phyloP scores from a whole-genome alignment of 2,113 vertebrate species.

The Narcine bancroftii region DNA sequence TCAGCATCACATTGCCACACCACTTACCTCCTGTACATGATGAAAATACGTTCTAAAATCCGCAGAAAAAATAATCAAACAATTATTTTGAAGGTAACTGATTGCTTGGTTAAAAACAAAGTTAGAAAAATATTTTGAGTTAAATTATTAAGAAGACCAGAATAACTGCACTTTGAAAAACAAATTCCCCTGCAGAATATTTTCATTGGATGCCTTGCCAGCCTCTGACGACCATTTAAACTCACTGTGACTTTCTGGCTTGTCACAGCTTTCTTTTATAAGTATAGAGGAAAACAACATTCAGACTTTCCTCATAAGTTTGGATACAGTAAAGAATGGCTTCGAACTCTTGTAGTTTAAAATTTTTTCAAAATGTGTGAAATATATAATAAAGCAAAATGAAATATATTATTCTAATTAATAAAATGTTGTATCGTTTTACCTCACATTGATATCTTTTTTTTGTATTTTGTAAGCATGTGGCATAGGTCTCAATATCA shows the following conservation, averaged over 20 bases:
- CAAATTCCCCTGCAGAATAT: background rate
- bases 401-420: background rate
- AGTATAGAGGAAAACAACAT: background rate
- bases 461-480: background rate
- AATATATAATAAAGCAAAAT: background rate
- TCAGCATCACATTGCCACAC: background rate
- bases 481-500: background rate
- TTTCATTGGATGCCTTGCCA: background rate
- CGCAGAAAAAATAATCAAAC: background rate
- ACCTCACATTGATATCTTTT: background rate
- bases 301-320: background rate
- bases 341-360: background rate
- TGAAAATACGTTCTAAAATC: background rate
- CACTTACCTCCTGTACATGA: background rate
- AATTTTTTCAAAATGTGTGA: background rate
- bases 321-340: background rate
- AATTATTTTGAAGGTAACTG: background rate
- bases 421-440: background rate
- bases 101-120: background rate
- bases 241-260: slow-evolving; percentile 44
- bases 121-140: background rate
- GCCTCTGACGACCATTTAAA: slow-evolving; percentile 39
- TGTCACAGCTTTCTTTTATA: slow-evolving; percentile 42
- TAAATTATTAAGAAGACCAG: background rate
- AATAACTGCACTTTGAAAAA: background rate